These are phyloP conservation scores for Neodon shergylaensis DNA, from an alignment of 2,113 vertebrate species.

Conservation along the genomic window DNA sequence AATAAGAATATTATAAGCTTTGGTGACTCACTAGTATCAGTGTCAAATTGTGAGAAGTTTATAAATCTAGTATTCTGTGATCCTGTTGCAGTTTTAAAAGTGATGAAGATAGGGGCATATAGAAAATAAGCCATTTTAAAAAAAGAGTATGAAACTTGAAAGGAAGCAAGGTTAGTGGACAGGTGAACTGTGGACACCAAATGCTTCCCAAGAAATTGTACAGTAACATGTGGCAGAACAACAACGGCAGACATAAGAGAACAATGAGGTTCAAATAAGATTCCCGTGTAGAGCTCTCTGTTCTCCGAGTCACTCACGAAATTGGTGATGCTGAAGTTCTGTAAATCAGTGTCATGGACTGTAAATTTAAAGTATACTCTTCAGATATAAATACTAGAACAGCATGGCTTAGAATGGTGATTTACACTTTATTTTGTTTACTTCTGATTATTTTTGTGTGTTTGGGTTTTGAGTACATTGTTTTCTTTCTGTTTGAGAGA, in stretches of 20 bases:
- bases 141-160: not conserved
- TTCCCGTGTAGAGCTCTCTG: not conserved
- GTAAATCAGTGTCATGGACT: not conserved
- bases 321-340: not conserved
- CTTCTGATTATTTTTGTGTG: not conserved
- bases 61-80: not conserved
- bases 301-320: not conserved
- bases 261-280: not conserved
- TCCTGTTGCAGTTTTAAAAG: not conserved
- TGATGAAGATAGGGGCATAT: not conserved
- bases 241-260: not conserved
- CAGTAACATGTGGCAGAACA: rapidly evolving
- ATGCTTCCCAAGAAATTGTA: too few relatives aligned
- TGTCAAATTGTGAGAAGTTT: not conserved
- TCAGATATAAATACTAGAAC: not conserved
- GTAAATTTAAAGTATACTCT: not conserved
- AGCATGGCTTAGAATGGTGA: not conserved
- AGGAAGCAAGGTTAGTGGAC: not conserved
- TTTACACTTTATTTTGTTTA: not conserved
- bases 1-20: not conserved
- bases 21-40: not conserved
- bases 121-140: not conserved
- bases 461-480: not conserved
- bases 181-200: not conserved
- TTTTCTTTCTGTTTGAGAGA: not conserved